phyloP scores from a whole-genome alignment of 2,797 vertebrate species.

The Bradypodion ventrale region DNA sequence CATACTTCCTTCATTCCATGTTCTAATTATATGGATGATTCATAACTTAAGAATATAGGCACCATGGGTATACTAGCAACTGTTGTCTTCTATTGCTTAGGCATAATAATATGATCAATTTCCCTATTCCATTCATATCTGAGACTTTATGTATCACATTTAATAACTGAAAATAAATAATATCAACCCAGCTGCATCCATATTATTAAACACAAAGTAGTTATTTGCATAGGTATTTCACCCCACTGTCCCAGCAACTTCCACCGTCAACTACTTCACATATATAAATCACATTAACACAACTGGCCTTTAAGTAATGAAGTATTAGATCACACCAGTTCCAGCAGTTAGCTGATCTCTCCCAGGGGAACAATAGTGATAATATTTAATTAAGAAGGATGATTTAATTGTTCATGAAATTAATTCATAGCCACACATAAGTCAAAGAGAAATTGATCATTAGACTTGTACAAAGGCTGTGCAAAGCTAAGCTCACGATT shows the following conservation, averaged over 20 bases:
- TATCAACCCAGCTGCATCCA: not conserved
- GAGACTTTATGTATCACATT: no score
- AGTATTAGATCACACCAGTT: not conserved
- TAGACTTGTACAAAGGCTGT: not conserved
- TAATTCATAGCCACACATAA: not conserved
- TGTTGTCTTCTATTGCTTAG: no score
- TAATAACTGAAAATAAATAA: not conserved
- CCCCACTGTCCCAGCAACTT: not conserved
- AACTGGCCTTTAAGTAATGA: not conserved
- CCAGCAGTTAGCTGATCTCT: not conserved
- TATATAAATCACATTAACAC: not conserved
- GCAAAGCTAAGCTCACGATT: not conserved
- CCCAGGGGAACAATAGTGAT: not conserved
- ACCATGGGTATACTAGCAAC: no score
- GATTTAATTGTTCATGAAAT: slow-evolving; percentile 17
- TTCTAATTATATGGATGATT: no score
- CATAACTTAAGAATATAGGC: no score
- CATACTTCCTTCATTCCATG: no score
- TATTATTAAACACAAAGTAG: not conserved
- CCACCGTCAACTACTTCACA: not conserved
- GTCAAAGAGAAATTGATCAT: not conserved
- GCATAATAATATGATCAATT: no score
- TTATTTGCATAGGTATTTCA: not conserved
- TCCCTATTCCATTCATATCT: no score
- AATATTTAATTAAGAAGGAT: slow-evolving; percentile 7